phyloP scores from a whole-genome alignment of 2,797 vertebrate genomes.

The Craterocephalus amniculus region DNA sequence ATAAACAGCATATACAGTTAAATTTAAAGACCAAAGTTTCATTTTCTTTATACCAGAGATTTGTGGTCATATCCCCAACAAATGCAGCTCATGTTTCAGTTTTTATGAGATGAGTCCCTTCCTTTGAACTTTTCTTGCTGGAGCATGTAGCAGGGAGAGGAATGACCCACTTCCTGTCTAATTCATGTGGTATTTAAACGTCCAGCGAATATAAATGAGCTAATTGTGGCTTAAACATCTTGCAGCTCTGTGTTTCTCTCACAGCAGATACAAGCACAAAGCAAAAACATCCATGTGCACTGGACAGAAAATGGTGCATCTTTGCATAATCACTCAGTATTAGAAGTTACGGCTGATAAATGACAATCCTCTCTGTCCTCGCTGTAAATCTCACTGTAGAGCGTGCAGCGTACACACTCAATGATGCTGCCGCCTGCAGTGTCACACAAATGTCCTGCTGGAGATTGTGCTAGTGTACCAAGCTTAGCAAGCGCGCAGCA shows the following conservation, averaged over 20 bases:
- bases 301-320: background rate
- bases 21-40: too few relatives aligned
- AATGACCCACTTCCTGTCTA: slow-evolving; percentile 79
- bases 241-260: too few relatives aligned
- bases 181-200: slow-evolving; percentile 83
- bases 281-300: too few relatives aligned
- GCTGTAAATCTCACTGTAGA: slow-evolving; percentile 1
- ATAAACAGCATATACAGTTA: too few relatives aligned
- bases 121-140: slow-evolving; percentile 74
- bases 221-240: slow-evolving; percentile 78
- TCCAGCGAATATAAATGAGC: slow-evolving; percentile 81
- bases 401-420: background rate
- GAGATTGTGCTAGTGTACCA: slow-evolving; percentile 60
- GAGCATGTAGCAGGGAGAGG: slow-evolving; percentile 57
- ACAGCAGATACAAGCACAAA: too few relatives aligned
- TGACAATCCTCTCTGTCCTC: slow-evolving; percentile 63
- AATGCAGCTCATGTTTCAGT: slow-evolving; percentile 28
- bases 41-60: too few relatives aligned
- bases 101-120: slow-evolving; percentile 71
- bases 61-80: too few relatives aligned
- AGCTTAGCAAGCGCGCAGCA: slow-evolving; percentile 68
- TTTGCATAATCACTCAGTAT: background rate
- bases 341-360: background rate
- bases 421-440: slow-evolving; percentile 14
- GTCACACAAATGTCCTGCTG: slow-evolving; percentile 55